Base-by-base conservation (phyloP, 2,113 vertebrate species). In the Poicephalus meyeri region DNA sequence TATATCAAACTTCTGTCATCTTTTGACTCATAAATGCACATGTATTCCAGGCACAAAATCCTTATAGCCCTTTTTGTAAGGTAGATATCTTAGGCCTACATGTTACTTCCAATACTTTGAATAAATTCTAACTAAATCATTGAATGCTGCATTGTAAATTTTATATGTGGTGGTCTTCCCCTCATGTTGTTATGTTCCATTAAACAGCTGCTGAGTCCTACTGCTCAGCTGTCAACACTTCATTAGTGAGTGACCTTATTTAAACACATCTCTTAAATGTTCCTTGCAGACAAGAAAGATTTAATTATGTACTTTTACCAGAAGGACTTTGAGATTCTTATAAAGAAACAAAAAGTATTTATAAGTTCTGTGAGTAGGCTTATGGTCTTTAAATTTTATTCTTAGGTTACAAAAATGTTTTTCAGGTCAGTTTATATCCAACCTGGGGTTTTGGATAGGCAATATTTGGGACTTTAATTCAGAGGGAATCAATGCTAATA, bases 101-200 rank as follows among this genome's bases (percentile, higher is more conserved):
- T n/a, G 11, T 18, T 82, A 24, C n/a, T 93, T 87, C 64, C 79
- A 52, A 8, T 37, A 55, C 50, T 93, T 63, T n/a, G 28, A 8
- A 35, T 29, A 87, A 86, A 46, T 39, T 65, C 35, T 18, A 82
- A 33, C 11, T 7, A 37, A 5, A 37, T 11, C 7, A 41, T 13
- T 63, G 31, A n/a, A 56, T 65, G 16, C 42, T 78, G 25, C 13
- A 29, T 37, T 49, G 16, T 63, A 46, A 29, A 35, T 84, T 82
- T 77, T 28, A 8, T 41, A 28, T 31, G 6, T 23, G 14, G 24
- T 65, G 4, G 16, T 79, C 35, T 91, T 80, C 28, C 26, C 11
- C 7, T 49, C 2, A 2, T 1, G 0, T 13, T 74, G 9, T 17
- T 58, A 11, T 50, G 12, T 61, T 85, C 33, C 52, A 4, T 47